Evolutionary conservation across 2,113 vertebrate species (phyloP).

Genomic region (Halichoeres trimaculatus): DNA sequence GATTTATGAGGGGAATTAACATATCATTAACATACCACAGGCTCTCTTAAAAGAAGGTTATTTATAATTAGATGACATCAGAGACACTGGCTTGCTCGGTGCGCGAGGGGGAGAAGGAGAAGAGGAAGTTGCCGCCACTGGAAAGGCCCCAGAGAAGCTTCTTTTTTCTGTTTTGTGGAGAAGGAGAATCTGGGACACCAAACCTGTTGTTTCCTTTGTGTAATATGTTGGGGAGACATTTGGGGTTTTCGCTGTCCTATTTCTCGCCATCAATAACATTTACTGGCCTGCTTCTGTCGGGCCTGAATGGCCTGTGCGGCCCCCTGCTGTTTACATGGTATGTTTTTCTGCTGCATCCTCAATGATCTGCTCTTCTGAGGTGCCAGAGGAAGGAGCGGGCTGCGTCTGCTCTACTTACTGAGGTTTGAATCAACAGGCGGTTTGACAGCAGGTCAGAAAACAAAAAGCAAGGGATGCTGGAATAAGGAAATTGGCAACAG

Average conservation of each 20-base stretch:
- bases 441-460: background rate
- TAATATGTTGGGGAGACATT: constrained; percentile 51
- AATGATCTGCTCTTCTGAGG: constrained; percentile 4
- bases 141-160: constrained; percentile 62
- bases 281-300: constrained; percentile 69
- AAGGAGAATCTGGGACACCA: constrained; percentile 70
- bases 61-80: constrained; percentile 83
- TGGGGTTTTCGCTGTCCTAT: constrained; percentile 65
- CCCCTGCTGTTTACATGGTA: constrained; percentile 45
- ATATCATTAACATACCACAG: constrained; percentile 82
- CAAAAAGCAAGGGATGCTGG: background rate
- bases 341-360: constrained; percentile 1
- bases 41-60: constrained; percentile 79
- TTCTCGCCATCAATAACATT: constrained; percentile 61
- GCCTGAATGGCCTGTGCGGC: constrained; percentile 24
- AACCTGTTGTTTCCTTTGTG: constrained; percentile 72
- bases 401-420: constrained; percentile 47
- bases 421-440: background rate
- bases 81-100: constrained; percentile 55
- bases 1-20: constrained; percentile 80
- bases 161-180: constrained; percentile 31
- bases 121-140: constrained; percentile 46
- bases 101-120: constrained; percentile 40
- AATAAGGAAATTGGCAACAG: background rate
- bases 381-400: background rate